Percentiles rank a stretch among this genome's conserved stretches.
These are phyloP conservation scores for Chaetodon trifasciatus DNA, from an alignment of 2,797 vertebrate species.

Conservation along the genomic window DNA sequence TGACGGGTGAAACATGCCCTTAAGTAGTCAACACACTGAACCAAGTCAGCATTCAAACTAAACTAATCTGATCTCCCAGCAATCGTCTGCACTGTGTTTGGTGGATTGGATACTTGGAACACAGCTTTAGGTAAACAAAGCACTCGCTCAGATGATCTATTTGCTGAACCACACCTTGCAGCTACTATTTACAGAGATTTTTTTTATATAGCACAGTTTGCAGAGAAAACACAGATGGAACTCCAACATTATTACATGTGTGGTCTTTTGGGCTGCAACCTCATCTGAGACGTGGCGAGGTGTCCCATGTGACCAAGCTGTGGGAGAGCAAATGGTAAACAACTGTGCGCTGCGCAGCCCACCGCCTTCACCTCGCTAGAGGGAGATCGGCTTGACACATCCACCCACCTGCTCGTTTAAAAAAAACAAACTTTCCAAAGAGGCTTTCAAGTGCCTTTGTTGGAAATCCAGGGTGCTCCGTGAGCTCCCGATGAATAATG, in stretches of 20 bases:
- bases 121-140: slow-evolving; percentile 12
- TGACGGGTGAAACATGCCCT: slow-evolving; percentile 32
- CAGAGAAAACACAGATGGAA: background rate
- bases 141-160: slow-evolving; percentile 14
- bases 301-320: slow-evolving; percentile 64
- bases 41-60: slow-evolving; percentile 2
- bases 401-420: slow-evolving; percentile 47
- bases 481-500: slow-evolving; percentile 12
- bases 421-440: slow-evolving; percentile 40
- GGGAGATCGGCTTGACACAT: slow-evolving; percentile 48
- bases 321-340: slow-evolving; percentile 68
- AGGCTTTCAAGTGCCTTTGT: slow-evolving; percentile 25
- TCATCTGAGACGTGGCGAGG: slow-evolving; percentile 47
- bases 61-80: background rate
- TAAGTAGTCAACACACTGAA: slow-evolving; percentile 10
- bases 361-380: slow-evolving; percentile 52
- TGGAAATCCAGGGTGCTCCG: slow-evolving; percentile 8
- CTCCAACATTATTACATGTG: slow-evolving; percentile 42
- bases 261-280: slow-evolving; percentile 38
- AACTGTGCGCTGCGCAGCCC: slow-evolving; percentile 62
- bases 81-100: background rate
- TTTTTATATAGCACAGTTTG: background rate
- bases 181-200: slow-evolving; percentile 17
- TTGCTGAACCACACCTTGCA: slow-evolving; percentile 11
- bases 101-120: slow-evolving; percentile 17